A percentile compares a stretch with the other conserved stretches of the same genome.
These are phyloP conservation scores for Adelphocoris suturalis DNA, from an alignment of 2,888 invertebrate species.

Conservation along the genomic window DNA sequence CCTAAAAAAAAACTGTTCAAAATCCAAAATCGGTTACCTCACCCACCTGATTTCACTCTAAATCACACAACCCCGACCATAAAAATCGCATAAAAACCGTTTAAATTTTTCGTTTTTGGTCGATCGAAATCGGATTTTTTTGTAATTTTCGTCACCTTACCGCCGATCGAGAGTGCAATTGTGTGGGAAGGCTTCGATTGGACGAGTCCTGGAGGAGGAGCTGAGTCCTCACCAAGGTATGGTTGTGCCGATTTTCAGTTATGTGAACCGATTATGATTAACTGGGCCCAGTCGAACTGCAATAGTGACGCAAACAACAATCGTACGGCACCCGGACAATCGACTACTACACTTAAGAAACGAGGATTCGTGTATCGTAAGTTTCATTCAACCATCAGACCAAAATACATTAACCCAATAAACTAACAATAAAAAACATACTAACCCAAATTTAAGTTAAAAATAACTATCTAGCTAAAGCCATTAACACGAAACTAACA, in stretches of 20 bases:
- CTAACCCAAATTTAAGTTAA: conserved; percentile 44
- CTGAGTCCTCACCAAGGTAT: conserved; percentile 58
- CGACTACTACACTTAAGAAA: conserved; percentile 72
- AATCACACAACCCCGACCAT: not conserved
- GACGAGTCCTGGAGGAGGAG: conserved; percentile 68
- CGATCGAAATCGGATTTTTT: conserved; percentile 19
- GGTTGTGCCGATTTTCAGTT: conserved; percentile 70
- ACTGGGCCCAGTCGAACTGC: conserved; percentile 74
- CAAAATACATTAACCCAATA: not conserved
- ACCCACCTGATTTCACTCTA: not conserved
- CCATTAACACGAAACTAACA: not conserved
- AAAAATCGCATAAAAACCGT: not conserved
- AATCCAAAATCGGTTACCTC: no score
- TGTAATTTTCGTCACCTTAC: not conserved
- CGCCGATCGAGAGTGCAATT: conserved; percentile 33
- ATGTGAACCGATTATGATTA: conserved; percentile 74
- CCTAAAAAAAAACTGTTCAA: not conserved
- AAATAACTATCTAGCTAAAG: not conserved
- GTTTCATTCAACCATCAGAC: conserved; percentile 28
- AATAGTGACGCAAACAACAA: conserved; percentile 75
- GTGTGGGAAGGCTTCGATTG: conserved; percentile 29
- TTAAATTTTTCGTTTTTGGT: not conserved
- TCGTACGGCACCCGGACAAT: conserved; percentile 69
- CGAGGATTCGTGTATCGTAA: conserved; percentile 74
- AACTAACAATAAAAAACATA: not conserved